Percentiles rank a stretch among this genome's conserved stretches.
Evolutionary conservation across 2,888 invertebrate species (phyloP).

Genomic region (Aplocera efformata): DNA sequence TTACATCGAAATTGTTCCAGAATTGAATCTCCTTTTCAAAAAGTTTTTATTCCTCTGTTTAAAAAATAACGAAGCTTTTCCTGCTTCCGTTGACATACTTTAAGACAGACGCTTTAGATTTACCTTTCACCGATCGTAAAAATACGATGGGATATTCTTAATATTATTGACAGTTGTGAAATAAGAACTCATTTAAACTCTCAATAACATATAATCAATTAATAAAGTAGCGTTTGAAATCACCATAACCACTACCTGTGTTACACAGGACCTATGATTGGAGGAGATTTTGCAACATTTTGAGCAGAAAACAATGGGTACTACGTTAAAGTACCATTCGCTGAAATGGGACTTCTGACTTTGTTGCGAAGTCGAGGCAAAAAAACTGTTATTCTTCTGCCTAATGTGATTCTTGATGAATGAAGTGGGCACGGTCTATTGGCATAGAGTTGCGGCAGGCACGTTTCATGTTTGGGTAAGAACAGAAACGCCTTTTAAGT

Average conservation of each 20-base stretch:
- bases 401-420: not conserved
- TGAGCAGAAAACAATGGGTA: slow-evolving; percentile 19
- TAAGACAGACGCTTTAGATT: too few relatives aligned
- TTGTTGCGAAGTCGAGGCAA: slow-evolving; percentile 11
- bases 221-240: not conserved
- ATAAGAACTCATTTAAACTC: slow-evolving; percentile 1
- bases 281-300: slow-evolving; percentile 18
- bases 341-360: slow-evolving; percentile 6
- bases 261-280: slow-evolving; percentile 22
- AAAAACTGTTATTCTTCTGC: slow-evolving; percentile 1
- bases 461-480: too few relatives aligned
- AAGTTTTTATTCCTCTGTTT: too few relatives aligned
- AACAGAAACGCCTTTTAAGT: too few relatives aligned
- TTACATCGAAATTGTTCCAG: too few relatives aligned
- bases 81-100: too few relatives aligned
- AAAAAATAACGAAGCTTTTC: too few relatives aligned
- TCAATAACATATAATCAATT: slow-evolving; percentile 1
- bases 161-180: too few relatives aligned
- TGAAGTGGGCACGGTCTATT: not conserved
- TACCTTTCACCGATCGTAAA: too few relatives aligned
- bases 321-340: slow-evolving; percentile 19
- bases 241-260: slow-evolving; percentile 19
- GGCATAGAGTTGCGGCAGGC: too few relatives aligned
- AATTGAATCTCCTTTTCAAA: too few relatives aligned
- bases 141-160: too few relatives aligned